A percentile compares a stretch with the other conserved stretches of the same genome.
These are phyloP conservation scores for Spisula subtruncata DNA, from an alignment of 2,888 invertebrate genomes.

Conservation along the genomic window DNA sequence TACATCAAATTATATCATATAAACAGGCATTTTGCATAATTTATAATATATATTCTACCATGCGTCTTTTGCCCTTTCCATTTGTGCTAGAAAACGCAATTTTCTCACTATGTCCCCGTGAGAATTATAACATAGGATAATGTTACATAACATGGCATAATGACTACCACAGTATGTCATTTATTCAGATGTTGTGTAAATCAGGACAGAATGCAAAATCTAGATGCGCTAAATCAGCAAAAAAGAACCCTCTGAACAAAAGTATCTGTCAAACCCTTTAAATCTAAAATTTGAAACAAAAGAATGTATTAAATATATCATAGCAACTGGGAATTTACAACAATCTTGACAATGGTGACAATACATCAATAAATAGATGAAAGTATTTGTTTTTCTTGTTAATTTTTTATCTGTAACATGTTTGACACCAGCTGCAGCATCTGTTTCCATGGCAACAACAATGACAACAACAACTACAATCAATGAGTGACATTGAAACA, in stretches of 20 bases:
- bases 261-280: background rate
- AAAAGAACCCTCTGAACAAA: background rate
- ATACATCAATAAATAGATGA: background rate
- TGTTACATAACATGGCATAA: constrained; percentile 5
- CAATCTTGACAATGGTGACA: background rate
- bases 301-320: background rate
- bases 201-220: background rate
- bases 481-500: background rate
- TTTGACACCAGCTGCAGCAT: background rate
- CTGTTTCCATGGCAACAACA: background rate
- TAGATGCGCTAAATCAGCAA: background rate
- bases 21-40: background rate
- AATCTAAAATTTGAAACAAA: background rate
- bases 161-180: background rate
- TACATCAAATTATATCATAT: background rate
- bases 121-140: constrained; percentile 9
- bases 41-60: constrained; percentile 15
- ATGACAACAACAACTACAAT: background rate
- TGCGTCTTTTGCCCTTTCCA: constrained; percentile 24
- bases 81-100: background rate
- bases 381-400: background rate
- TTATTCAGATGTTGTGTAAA: background rate
- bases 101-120: constrained; percentile 13
- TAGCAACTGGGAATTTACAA: background rate
- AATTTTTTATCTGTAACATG: background rate